phyloP scores from a whole-genome alignment of 2,888 invertebrate genomes.

The Empis stercorea region DNA sequence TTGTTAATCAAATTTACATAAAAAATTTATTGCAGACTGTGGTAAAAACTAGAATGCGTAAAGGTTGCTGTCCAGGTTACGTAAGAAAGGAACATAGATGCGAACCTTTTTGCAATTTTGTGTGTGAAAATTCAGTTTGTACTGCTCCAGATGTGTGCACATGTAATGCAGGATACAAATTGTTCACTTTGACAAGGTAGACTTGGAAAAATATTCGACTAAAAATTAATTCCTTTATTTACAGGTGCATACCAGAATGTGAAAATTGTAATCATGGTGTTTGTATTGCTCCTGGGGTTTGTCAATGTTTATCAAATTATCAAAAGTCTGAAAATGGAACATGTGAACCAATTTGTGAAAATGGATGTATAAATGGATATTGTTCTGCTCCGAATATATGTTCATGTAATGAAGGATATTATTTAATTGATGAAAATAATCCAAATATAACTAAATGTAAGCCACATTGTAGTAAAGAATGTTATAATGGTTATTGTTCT shows the following conservation, averaged over 20 bases:
- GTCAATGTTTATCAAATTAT: slow-evolving; percentile 22
- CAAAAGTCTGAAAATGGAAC: slow-evolving; percentile 16
- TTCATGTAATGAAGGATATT: slow-evolving; percentile 27
- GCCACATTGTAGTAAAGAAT: slow-evolving; percentile 32
- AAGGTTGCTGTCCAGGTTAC: slow-evolving; percentile 20
- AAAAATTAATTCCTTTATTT: too few species aligned
- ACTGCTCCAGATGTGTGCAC: slow-evolving; percentile 27
- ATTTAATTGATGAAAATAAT: slow-evolving; percentile 24
- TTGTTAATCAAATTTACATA: too few species aligned
- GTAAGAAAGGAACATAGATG: slow-evolving; percentile 13
- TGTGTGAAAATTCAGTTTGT: slow-evolving; percentile 23
- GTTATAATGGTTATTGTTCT: slow-evolving; percentile 43
- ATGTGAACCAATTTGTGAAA: slow-evolving; percentile 26
- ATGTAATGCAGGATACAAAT: slow-evolving; percentile 32
- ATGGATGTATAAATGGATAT: slow-evolving; percentile 29
- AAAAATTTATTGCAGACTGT: too few species aligned
- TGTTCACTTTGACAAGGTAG: slow-evolving; percentile 1
- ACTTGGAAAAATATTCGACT: background rate
- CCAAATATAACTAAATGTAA: slow-evolving; percentile 25
- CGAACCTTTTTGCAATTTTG: slow-evolving; percentile 15
- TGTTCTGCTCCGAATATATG: slow-evolving; percentile 26
- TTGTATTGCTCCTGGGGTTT: slow-evolving; percentile 23
- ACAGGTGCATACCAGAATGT: slow-evolving; percentile 24
- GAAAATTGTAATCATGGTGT: slow-evolving; percentile 23
- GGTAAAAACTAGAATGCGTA: slow-evolving; percentile 2